Base-by-base conservation (phyloP, 2,888 invertebrate genomes). In the Trachelus troglodyta region DNA sequence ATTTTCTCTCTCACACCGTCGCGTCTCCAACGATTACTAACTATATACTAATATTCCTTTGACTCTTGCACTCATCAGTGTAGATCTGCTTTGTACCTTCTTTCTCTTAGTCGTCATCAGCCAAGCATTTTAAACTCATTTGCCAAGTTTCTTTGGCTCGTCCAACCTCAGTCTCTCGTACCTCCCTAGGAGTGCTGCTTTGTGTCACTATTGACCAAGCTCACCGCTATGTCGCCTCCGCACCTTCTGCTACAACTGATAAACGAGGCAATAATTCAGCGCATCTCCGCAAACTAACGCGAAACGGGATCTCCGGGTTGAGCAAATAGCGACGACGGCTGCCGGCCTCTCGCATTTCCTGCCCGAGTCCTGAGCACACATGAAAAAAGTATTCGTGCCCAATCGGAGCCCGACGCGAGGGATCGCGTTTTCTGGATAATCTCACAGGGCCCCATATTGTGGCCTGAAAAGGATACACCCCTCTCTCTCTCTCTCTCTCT, bases 231-330 rank as follows among this genome's bases (percentile, higher is more conserved):
- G 56, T 23, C 23, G 9, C 23, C 23, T 6, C 23, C 23, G 23
- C 56, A 23, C 9, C 56, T 56, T 56, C 56, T 56, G 30, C 30
- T 31, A 30, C 34, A 23, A 69, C 73, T 78, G 75, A 78, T 75
- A 76, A 78, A 78, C 69, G 79, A 77, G 69, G 79, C 73, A 79
- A 83, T 83, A 83, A 83, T 83, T 83, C 83, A 81, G 79, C 82
- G 81, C 81, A 82, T 82, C 84, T 80, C 82, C 83, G 85, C 80
- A 79, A 83, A 85, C 82, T 83, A 81, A 84, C 76, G 79, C 82
- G 75, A 76, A 78, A 69, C 76, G 74, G 34, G 34, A 77, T 71
- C 71, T 34, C 11, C n/a, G 23, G 74, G 11, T 34, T 34, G 34
- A 34, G 74, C 35, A 74, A 74, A 34, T 35, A 34, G 23, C 23